Evolutionary conservation across 2,888 invertebrate genomes (phyloP), one percentile per base, ranked within the genome.

Genomic region (Ornithoptera alexandrae): DNA sequence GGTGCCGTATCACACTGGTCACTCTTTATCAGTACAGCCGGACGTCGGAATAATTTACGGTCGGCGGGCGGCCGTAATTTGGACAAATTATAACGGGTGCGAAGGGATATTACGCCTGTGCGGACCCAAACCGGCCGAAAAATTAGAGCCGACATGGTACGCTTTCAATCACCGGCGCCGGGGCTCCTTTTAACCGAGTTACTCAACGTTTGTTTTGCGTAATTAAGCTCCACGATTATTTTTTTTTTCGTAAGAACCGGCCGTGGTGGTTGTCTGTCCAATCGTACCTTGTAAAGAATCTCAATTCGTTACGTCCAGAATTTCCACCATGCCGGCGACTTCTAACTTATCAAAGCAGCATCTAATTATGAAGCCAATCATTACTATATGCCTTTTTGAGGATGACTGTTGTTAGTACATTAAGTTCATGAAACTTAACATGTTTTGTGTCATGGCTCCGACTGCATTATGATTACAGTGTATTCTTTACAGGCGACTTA

Each of bases 81-180:
- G 80, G 78, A 78, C 82, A 83, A 85, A 85, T 85, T 84, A 84
- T 84, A 81, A 82, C 76, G 75, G 77, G 77, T 62, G 74, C 73
- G 68, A 72, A 71, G 73, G 75, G 74, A 74, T 75, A 77, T 77
- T 76, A 73, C 72, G 71, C 68, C 69, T 68, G 68, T 50, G 50
- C 71, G 65, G 67, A 71, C 74, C 73, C 66, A 75, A 74, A 70
- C 68, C 72, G 73, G 62, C 73, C 74, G 76, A 76, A 76, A 77
- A 77, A 78, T 75, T 72, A 74, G 68, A 73, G 66, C 69, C 65
- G 71, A 74, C 74, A 73, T 72, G 72, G 67, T 74, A 73, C 71
- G 74, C 71, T 72, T 77, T 78, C 78, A 79, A 78, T 78, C 76
- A 76, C 65, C 72, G 71, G 71, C 71, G 77, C 75, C 76, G 18